Percentiles rank a stretch among this genome's conserved stretches.
Evolutionary conservation across 2,888 invertebrate species (phyloP).

Genomic region (Chrysolina americana): DNA sequence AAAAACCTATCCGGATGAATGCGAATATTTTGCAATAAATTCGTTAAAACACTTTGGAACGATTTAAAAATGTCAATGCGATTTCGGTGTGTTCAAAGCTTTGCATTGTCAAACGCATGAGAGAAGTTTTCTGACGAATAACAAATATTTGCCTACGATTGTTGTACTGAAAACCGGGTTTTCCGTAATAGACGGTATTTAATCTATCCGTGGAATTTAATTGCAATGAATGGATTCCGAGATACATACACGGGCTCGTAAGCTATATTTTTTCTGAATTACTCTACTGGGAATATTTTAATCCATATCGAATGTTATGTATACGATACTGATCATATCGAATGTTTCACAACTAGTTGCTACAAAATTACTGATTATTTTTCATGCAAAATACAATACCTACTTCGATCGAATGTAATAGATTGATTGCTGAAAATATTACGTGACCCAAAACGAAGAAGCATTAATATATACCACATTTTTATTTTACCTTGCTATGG

Average conservation of each 20-base stretch:
- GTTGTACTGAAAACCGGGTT: neutral
- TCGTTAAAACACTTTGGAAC: neutral
- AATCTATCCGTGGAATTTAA: neutral
- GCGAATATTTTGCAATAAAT: neutral
- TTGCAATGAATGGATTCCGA: neutral
- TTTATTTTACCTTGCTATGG: too few relatives aligned
- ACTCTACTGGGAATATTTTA: too few relatives aligned
- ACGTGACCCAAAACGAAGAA: too few relatives aligned
- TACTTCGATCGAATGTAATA: too few relatives aligned
- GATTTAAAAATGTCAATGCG: conserved; percentile 19
- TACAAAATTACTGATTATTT: too few relatives aligned
- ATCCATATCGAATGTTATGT: too few relatives aligned
- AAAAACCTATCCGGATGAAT: conserved; percentile 1
- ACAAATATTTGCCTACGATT: conserved; percentile 5
- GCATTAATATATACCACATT: too few relatives aligned
- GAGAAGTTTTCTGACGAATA: conserved; percentile 11
- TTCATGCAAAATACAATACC: too few relatives aligned
- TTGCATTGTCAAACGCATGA: conserved; percentile 5
- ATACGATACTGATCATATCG: too few relatives aligned
- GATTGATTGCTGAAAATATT: too few relatives aligned
- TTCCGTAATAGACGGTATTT: conserved; percentile 3
- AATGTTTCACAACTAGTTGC: too few relatives aligned
- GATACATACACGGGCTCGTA: neutral
- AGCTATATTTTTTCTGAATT: too few relatives aligned
- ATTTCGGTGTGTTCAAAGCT: conserved; percentile 6